Base-by-base conservation (phyloP, 2,888 invertebrate genomes). In the Euplexia lucipara region DNA sequence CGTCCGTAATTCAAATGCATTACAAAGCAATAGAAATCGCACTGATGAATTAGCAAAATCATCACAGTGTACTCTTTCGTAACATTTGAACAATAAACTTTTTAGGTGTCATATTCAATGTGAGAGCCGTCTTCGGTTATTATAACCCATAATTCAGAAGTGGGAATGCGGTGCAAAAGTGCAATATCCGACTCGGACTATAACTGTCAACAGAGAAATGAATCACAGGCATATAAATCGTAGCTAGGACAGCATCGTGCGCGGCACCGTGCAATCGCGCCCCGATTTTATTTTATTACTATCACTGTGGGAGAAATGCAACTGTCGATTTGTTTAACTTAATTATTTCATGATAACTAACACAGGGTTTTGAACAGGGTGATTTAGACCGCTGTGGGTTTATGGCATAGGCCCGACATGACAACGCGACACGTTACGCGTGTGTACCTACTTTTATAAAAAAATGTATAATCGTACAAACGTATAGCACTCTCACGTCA, bases 211-310 rank as follows among this genome's bases (percentile, higher is more conserved):
- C 92, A 83, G 84, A 75, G 83, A 87, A 90, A 94, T 94, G 94
- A 95, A 94, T 95, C 94, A 94, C 88, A 89, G 90, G 85, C 82
- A 75, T 84, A 93, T 94, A 94, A 94, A 94, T 94, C 90, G 87
- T 85, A 68, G 79, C 80, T 83, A 84, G 88, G 90, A 93, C 92
- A 88, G 89, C 86, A 86, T 86, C 88, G 90, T 86, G 85, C 88
- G 77, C 81, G 56, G 79, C 71, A 83, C 85, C 82, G 80, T 81
- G 86, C 89, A 87, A 88, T 90, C 86, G 88, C 82, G 83, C 83
- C 83, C 87, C 88, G 90, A 89, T 92, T 91, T 92, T 89, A 90
- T 92, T 92, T 91, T 91, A 90, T 90, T 88, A 86, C 86, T 84
- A 88, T 86, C 86, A 83, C 81, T 83, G 84, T 79, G 83, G 77